phyloP scores from a whole-genome alignment of 2,797 vertebrate species.

The Diplodus sargus region DNA sequence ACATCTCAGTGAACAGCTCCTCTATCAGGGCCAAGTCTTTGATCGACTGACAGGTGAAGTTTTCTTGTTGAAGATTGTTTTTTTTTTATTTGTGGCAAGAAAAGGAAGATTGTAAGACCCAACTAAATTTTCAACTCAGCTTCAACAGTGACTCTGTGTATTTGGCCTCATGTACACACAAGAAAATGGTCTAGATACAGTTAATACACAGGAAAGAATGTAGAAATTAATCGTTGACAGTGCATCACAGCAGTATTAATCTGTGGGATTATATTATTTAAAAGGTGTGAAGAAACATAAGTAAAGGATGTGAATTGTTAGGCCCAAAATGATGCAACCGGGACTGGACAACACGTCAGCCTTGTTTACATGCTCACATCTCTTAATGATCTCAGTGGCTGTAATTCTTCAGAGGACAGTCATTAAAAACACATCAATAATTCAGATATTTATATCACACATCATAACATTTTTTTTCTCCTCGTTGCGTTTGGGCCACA shows the following conservation, averaged over 20 bases:
- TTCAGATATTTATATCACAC: constrained; percentile 57
- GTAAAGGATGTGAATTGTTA: background rate
- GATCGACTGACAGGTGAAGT: background rate
- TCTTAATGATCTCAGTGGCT: constrained; percentile 30
- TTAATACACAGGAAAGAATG: background rate
- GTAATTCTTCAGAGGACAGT: constrained; percentile 45
- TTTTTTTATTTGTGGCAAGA: background rate
- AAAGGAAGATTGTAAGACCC: background rate
- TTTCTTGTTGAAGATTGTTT: background rate
- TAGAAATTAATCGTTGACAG: background rate
- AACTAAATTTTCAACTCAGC: background rate
- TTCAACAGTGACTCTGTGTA: background rate
- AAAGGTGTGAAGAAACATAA: background rate
- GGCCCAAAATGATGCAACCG: background rate
- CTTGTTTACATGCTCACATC: constrained; percentile 42
- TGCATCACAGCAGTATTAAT: background rate
- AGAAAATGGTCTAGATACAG: background rate
- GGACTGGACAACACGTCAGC: background rate
- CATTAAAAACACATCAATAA: constrained; percentile 67
- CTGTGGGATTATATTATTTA: background rate
- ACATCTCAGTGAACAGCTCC: background rate
- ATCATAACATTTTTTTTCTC: background rate
- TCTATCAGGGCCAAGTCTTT: background rate
- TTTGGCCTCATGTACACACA: background rate
- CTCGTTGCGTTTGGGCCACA: constrained; percentile 10